These are phyloP conservation scores for Meganola albula DNA, from an alignment of 2,888 invertebrate genomes.

Conservation along the genomic window DNA sequence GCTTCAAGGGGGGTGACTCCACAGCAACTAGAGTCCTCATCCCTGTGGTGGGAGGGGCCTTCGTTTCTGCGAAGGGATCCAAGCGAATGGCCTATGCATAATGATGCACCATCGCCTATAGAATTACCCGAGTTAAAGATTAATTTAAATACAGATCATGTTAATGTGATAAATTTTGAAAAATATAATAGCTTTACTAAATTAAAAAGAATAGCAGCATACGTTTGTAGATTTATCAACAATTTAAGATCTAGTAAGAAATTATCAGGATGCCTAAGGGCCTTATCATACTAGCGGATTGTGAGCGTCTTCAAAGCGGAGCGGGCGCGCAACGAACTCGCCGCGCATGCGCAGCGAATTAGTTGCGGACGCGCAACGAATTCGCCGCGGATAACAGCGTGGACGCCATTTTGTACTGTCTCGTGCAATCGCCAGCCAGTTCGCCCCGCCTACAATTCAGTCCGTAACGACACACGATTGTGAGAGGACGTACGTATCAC, in stretches of 20 bases:
- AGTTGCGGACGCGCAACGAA: no score
- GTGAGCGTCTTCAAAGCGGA: slow-evolving; percentile 3
- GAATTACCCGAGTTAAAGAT: slow-evolving; percentile 5
- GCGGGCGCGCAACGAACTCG: slow-evolving; percentile 2
- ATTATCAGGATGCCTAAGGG: not conserved
- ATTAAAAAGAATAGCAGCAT: slow-evolving; percentile 1
- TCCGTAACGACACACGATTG: slow-evolving; percentile 11
- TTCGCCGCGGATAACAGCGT: not conserved
- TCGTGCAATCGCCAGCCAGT: not conserved
- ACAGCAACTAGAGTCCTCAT: not conserved
- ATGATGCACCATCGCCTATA: not conserved
- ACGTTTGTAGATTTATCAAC: slow-evolving; percentile 3
- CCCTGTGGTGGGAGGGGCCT: slow-evolving; percentile 5
- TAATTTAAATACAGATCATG: not conserved
- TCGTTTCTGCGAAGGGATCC: not conserved
- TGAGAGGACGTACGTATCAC: slow-evolving; percentile 4
- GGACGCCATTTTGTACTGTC: slow-evolving; percentile 2
- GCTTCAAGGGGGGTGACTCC: slow-evolving; percentile 4
- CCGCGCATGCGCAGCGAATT: not conserved
- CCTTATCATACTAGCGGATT: slow-evolving; percentile 2
- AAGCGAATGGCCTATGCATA: not conserved
- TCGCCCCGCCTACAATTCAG: not conserved
- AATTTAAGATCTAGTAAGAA: not conserved
- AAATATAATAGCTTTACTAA: slow-evolving; percentile 5
- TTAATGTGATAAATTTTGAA: slow-evolving; percentile 1